A percentile compares a stretch with the other conserved stretches of the same genome.
phyloP scores from a whole-genome alignment of 2,797 vertebrate genomes.

The Tragopan temminckii region DNA sequence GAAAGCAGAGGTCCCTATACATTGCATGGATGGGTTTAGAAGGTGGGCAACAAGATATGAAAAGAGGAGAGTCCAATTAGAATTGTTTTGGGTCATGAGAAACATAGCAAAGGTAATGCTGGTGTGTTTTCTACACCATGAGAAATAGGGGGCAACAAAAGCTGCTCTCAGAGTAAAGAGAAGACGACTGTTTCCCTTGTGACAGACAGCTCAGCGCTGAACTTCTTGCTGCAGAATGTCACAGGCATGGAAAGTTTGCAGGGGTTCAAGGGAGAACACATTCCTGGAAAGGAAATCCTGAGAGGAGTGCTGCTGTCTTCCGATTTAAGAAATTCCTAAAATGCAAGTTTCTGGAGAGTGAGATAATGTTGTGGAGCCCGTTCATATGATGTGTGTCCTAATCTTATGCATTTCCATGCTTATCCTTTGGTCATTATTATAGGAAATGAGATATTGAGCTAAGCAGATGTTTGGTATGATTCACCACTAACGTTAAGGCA shows the following conservation, averaged over 20 bases:
- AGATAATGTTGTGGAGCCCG: background rate
- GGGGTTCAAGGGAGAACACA: background rate
- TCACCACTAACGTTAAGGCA: background rate
- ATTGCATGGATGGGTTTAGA: background rate
- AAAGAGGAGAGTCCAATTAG: background rate
- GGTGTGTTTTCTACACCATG: constrained; percentile 2
- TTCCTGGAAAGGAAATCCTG: background rate
- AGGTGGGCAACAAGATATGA: background rate
- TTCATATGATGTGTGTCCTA: accelerated
- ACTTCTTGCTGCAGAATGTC: background rate
- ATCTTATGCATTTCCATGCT: background rate
- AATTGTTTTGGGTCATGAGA: background rate
- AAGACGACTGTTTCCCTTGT: accelerated
- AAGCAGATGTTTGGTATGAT: background rate
- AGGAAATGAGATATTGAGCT: background rate
- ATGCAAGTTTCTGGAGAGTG: background rate
- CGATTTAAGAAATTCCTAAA: background rate
- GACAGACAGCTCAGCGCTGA: background rate
- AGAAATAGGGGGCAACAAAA: constrained; percentile 54
- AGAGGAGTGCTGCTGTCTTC: background rate
- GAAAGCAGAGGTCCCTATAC: background rate
- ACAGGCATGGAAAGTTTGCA: background rate
- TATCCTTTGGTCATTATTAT: background rate
- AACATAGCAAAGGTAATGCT: background rate
- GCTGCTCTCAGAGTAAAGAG: background rate